Base-by-base conservation (phyloP, 2,888 invertebrate species). In the Luperina testacea region DNA sequence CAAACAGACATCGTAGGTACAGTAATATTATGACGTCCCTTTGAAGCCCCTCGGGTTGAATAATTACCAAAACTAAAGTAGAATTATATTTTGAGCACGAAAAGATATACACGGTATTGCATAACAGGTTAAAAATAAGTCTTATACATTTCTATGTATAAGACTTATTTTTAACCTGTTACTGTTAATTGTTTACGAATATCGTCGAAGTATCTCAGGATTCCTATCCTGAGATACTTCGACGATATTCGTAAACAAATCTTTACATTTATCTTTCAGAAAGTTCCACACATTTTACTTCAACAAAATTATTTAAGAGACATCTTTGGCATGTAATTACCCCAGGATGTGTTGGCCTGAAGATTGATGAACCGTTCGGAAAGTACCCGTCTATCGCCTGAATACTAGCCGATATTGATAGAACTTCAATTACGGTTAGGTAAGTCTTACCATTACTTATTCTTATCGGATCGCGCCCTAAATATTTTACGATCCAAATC, bases 381-480 rank as follows among this genome's bases (percentile, higher is more conserved):
- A 68, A 32, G 17, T 61, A 38, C 77, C 42, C 51, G 42, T 11
- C 38, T 27, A 32, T 63, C 63, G n/a, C 11, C 72, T 45, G 42
- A 80, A 45, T 63, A 73, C 69, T n/a, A 80, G 70, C 76, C 53
- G 61, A 42, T 80, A 75, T 80, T 65, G 61, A 80, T 70, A 75
- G 42, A 32, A 69, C 38, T 72, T 64, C n/a, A 70, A 67, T 70
- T 71, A 48, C 15, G 61, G 24, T 38, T 73, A 11, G 9, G 45
- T 45, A 42, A 71, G 48, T 24, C 15, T 42, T 15, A 8, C 32
- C 72, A 76, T 84, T 71, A 71, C 15, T 83, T 75, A 72, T 32
- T 13, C 53, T 65, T 72, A 80, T 69, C 80, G 27, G 27, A 20
- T 6, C 51, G 51, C 45, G n/a, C 27, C 15, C 1, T 38, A 13